phyloP scores from a whole-genome alignment of 2,113 vertebrate genomes.

The Atlantisia rogersi region DNA sequence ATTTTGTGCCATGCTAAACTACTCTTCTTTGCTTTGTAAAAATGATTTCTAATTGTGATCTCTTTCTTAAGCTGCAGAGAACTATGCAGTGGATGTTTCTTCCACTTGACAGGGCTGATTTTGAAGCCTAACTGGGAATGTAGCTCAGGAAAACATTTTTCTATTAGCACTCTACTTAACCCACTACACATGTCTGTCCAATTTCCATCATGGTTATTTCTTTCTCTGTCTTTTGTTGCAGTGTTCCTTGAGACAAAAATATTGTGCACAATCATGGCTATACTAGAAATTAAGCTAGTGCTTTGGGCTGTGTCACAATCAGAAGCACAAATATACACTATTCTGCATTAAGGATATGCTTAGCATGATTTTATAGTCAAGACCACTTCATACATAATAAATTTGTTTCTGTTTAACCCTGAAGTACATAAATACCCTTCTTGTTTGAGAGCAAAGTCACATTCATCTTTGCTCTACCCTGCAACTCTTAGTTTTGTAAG shows the following conservation, averaged over 20 bases:
- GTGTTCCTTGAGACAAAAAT: not conserved
- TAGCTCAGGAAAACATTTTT: not conserved
- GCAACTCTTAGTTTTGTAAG: not conserved
- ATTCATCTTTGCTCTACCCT: not conserved
- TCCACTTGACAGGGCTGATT: not conserved
- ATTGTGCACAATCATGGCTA: not conserved
- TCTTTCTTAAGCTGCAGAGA: not conserved
- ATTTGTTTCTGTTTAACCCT: not conserved
- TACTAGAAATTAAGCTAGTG: not conserved
- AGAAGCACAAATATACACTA: rapidly evolving
- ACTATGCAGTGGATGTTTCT: not conserved
- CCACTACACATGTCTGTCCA: not conserved
- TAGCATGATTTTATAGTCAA: not conserved
- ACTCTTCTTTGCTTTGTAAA: not conserved
- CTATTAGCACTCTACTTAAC: not conserved
- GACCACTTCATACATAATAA: not conserved
- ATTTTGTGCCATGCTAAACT: not conserved
- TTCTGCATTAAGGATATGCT: not conserved
- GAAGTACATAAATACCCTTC: not conserved
- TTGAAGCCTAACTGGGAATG: not conserved
- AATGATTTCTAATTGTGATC: not conserved
- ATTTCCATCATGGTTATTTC: not conserved
- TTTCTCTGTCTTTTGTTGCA: not conserved
- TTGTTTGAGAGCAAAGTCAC: not conserved
- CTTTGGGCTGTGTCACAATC: not conserved